phyloP scores from a whole-genome alignment of 2,113 vertebrate species.

The Myotis yumanensis region DNA sequence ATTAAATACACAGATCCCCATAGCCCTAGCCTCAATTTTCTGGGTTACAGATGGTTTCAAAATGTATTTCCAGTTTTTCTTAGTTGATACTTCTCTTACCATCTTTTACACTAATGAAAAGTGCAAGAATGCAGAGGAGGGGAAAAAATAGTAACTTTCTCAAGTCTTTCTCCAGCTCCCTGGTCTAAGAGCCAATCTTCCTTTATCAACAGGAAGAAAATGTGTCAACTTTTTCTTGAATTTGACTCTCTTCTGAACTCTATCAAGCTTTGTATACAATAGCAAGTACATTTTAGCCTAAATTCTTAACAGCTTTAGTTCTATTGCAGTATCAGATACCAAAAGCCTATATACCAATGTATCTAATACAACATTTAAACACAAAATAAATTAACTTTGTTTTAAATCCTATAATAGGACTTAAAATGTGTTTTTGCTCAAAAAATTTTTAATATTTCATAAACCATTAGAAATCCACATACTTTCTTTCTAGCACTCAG shows the following conservation, averaged over 20 bases:
- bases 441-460: background rate
- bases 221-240: background rate
- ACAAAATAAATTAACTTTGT: constrained; percentile 3
- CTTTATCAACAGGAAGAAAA: background rate
- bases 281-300: background rate
- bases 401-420: constrained; percentile 6
- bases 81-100: background rate
- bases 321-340: background rate
- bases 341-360: background rate
- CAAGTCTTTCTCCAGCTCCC: background rate
- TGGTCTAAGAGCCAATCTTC: background rate
- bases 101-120: background rate
- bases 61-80: background rate
- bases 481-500: background rate
- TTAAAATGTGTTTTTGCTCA: background rate
- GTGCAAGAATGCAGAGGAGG: background rate
- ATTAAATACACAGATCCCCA: background rate
- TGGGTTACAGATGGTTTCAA: background rate
- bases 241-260: background rate
- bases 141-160: background rate
- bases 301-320: constrained; percentile 4
- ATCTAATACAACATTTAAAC: background rate
- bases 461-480: background rate
- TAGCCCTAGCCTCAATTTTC: background rate
- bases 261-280: background rate